Conservation (phyloP, 2,888 invertebrate genomes). For the Dolomedes plantarius region DNA sequence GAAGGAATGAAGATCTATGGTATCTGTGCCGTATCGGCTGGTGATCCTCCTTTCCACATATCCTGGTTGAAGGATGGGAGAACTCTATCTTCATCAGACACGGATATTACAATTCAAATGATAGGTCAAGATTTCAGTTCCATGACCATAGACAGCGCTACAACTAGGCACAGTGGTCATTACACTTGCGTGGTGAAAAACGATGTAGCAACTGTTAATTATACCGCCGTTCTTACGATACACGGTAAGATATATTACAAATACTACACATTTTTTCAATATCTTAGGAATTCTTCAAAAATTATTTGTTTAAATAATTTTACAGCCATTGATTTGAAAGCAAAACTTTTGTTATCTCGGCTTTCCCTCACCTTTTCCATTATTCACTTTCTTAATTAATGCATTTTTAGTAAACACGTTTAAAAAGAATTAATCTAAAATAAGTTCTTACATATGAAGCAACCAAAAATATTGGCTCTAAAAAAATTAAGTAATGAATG, state of each 20-base stretch:
- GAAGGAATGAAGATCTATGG: conserved; percentile 77
- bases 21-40: conserved; percentile 77
- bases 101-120: conserved; percentile 72
- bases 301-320: too few species aligned
- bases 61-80: conserved; percentile 77
- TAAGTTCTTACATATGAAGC: too few species aligned
- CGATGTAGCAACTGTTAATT: conserved; percentile 73
- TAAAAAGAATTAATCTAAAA: too few species aligned
- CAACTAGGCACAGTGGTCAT: conserved; percentile 75
- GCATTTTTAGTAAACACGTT: too few species aligned
- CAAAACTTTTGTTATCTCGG: too few species aligned
- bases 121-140: conserved; percentile 66
- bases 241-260: conserved; percentile 77
- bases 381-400: too few species aligned
- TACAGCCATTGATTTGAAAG: too few species aligned
- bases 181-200: conserved; percentile 77
- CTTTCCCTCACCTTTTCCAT: too few species aligned
- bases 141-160: conserved; percentile 72
- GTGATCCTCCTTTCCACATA: conserved; percentile 78
- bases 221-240: conserved; percentile 77
- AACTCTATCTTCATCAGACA: conserved; percentile 76
- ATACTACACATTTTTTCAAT: too few species aligned
- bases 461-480: too few species aligned
- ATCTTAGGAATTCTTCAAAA: too few species aligned
- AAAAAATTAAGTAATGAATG: too few species aligned